Evolutionary conservation across 2,113 vertebrate genomes (phyloP).

Genomic region (Craseonycteris thonglongyai): DNA sequence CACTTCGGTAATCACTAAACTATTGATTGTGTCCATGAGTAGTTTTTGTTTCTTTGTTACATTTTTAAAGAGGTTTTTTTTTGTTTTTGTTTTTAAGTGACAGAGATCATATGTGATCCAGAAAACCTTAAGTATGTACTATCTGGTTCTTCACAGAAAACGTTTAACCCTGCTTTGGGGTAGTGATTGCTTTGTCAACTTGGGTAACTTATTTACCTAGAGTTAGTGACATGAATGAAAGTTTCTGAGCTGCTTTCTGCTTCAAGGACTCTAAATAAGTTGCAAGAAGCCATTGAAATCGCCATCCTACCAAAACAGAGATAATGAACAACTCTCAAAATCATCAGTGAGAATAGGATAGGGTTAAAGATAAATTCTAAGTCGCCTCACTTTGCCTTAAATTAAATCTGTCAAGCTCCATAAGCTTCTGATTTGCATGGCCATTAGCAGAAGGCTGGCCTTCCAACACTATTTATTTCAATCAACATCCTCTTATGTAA

Average conservation of each 20-base stretch:
- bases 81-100: neutral
- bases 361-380: constrained; percentile 26
- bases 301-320: constrained; percentile 2
- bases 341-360: constrained; percentile 4
- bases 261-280: neutral
- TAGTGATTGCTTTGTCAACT: neutral
- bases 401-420: constrained; percentile 23
- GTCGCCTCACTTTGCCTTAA: neutral
- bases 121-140: constrained; percentile 31
- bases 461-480: constrained; percentile 54
- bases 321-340: constrained; percentile 14
- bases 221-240: constrained; percentile 21
- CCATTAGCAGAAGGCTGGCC: constrained; percentile 14
- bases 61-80: neutral
- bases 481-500: constrained; percentile 51
- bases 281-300: neutral
- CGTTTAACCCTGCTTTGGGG: neutral
- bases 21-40: no score
- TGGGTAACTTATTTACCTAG: neutral
- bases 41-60: no score
- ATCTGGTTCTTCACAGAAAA: constrained; percentile 16
- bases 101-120: neutral
- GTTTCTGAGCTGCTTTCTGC: neutral
- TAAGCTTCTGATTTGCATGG: constrained; percentile 46
- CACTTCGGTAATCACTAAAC: no score